Percentiles rank a stretch among this genome's conserved stretches.
Conservation (phyloP, 2,888 invertebrate species). For the Dusona sp. region DNA sequence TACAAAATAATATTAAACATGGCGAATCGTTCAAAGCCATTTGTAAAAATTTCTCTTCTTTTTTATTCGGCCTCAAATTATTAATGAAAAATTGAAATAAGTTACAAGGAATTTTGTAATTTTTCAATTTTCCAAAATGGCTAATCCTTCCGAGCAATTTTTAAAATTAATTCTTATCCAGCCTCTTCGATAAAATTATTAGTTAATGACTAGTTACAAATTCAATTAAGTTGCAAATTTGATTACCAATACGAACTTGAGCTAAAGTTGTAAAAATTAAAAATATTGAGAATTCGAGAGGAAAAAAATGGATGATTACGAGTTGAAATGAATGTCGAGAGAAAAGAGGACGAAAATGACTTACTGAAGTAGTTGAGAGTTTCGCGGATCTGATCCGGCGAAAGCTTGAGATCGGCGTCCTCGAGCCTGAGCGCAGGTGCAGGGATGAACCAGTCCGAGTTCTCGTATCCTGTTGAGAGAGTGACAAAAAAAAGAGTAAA, state of each 20-base stretch:
- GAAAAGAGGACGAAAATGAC: conserved; percentile 84
- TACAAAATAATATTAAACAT: neutral
- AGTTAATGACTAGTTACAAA: neutral
- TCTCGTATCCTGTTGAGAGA: conserved; percentile 91
- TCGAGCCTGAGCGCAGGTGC: conserved; percentile 92
- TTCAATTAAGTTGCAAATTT: neutral
- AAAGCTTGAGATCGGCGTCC: conserved; percentile 92
- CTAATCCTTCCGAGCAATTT: conserved; percentile 20
- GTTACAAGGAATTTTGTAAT: neutral
- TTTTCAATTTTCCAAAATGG: neutral
- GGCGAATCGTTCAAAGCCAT: conserved; percentile 37
- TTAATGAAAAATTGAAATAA: too few relatives aligned
- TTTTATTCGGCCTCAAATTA: too few relatives aligned
- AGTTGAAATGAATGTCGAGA: neutral
- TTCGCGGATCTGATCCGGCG: conserved; percentile 97
- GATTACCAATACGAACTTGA: neutral
- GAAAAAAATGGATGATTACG: conserved; percentile 5
- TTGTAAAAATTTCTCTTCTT: neutral
- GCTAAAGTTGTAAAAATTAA: neutral
- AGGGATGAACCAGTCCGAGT: conserved; percentile 97
- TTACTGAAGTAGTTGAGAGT: conserved; percentile 99
- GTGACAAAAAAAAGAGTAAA: neutral
- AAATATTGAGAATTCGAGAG: neutral
- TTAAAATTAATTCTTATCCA: neutral
- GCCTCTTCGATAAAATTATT: neutral